Evolutionary conservation across 2,113 vertebrate species (phyloP), one percentile per base, ranked within the genome.

Genomic region (Pipra filicauda): DNA sequence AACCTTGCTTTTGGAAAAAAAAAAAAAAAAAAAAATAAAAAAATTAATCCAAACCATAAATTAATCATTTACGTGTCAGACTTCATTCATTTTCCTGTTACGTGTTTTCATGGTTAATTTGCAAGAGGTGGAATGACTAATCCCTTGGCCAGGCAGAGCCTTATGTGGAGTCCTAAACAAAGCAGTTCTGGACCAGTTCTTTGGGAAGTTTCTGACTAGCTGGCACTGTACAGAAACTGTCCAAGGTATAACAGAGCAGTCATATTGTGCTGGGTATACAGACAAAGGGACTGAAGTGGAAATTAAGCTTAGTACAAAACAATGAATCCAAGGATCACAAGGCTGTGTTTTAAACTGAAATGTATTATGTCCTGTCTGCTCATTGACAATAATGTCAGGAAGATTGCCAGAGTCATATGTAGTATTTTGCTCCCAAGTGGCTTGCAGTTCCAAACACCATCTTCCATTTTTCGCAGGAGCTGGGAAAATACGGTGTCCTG

Each of bases 401-500:
- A 31, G 26, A 35, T n/a, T 75, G 37, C 8, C n/a, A 51, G 81
- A 58, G 16, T 51, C 51, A 12, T 84, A 23, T 22, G 52, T 75
- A 46, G 14, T 30, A 21, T 69, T 78, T 92, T 80, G 9, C 16
- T 88, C 26, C 10, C 44, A 69, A 48, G 41, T 74, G 23, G 5
- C 12, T 57, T 70, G 43, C 44, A 39, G 81, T 89, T 59, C 41
- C 58, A 80, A 90, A 46, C 18, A 12, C 5, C 28, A 14, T 89
- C 55, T 89, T 87, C 73, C 35, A 8, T 93, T 87, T 95, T 80
- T 95, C 9, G 48, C 62, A 99, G 99, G 98, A 98, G 69, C 89
- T 99, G 43, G 99, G 99, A 51, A 99, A 98, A 96, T 99, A 99
- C 0, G 99, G 99, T 35, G 98, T 99, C 64, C 98, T 99, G 93